Conservation (phyloP, 2,888 invertebrate species). For the Brassicogethes aeneus region DNA sequence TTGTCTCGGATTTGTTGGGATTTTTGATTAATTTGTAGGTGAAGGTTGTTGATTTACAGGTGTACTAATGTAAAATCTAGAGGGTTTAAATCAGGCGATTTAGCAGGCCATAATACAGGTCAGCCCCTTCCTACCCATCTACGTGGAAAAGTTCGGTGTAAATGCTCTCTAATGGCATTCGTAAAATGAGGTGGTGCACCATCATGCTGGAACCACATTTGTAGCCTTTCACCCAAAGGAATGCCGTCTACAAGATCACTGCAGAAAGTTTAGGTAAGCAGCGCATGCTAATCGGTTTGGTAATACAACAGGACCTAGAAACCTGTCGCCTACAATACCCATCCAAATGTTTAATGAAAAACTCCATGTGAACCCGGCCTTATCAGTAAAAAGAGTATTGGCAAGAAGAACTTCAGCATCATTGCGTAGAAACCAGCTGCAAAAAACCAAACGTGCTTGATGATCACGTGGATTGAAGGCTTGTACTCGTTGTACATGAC, state of each 20-base stretch:
- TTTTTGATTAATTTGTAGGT: too few species aligned
- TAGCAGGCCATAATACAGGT: not conserved
- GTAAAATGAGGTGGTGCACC: not conserved
- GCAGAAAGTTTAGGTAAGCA: not conserved
- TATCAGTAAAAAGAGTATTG: not conserved
- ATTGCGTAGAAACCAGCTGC: conserved; percentile 1
- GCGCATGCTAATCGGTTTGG: too few species aligned
- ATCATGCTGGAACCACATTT: not conserved
- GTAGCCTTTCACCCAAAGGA: not conserved
- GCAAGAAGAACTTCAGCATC: not conserved
- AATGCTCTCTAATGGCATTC: too few species aligned
- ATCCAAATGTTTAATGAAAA: not conserved
- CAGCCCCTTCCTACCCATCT: not conserved
- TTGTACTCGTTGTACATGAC: not conserved
- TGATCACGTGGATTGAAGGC: conserved; percentile 3
- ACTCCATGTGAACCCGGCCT: not conserved
- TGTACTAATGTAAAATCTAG: too few species aligned
- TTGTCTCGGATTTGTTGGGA: too few species aligned
- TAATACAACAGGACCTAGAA: too few species aligned
- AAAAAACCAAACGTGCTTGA: conserved; percentile 1
- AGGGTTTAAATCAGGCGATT: not conserved
- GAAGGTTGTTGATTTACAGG: too few species aligned
- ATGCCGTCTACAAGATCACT: not conserved
- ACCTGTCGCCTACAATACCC: not conserved
- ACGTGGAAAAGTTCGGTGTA: not conserved